Evolutionary conservation across 2,888 invertebrate species (phyloP), one percentile per base, ranked within the genome.

Genomic region (Stenodema calcarata): DNA sequence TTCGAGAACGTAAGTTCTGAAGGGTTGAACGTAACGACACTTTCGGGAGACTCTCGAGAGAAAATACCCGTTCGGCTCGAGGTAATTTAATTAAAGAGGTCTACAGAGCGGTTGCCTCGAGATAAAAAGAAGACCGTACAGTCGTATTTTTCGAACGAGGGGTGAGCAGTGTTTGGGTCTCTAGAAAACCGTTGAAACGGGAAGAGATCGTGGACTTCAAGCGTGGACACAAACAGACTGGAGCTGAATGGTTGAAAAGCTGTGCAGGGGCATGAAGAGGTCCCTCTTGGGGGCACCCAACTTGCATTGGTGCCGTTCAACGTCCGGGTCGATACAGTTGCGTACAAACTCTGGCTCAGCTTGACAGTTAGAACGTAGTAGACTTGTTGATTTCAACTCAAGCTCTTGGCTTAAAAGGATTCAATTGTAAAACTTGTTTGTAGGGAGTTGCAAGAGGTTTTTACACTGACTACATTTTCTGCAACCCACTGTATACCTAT

Each of bases 1-100:
- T 62, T 62, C 23, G 1, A 18, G 62, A 9, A 11, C 2, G 23
- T 50, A 23, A 18, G 23, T 23, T 23, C 18, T 62, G 23, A 27
- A 62, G 18, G 16, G 50, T 79, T 47, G 50, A 47, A 89, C 88
- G 88, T 90, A 90, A 90, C 87, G 44, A 73, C 44, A 28, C 1
- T 28, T 18, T 28, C 9, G 70, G 70, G 41, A 28, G 62, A n/a
- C n/a, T 50, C 42, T 23, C 12, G 47, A 28, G 44, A 44, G 30
- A 27, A n/a, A 41, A 69, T 41, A 30, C 83, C 27, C 44, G 28
- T 27, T 42, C n/a, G 18, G 27, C 69, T 70, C 28, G 44, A 47
- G 30, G 76, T 54, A 42, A 73, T 84, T 50, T 54, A 84, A 84
- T 84, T 75, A 75, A 69, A 70, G 69, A 73, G 70, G 27, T 44